phyloP scores from a whole-genome alignment of 2,797 vertebrate genomes.

The Crotalus adamanteus region DNA sequence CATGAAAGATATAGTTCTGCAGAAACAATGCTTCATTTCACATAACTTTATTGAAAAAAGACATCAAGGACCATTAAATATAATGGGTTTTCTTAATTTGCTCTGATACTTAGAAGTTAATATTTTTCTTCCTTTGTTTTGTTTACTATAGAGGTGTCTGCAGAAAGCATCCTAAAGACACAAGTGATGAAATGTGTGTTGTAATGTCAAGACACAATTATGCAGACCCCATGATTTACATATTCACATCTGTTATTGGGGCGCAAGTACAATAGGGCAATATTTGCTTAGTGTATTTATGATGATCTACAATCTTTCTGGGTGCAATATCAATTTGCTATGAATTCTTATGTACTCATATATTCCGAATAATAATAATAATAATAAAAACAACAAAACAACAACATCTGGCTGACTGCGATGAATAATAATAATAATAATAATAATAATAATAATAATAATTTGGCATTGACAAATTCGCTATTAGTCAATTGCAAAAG shows the following conservation, averaged over 20 bases:
- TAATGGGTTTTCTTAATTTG: constrained; percentile 29
- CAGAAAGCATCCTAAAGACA: not conserved
- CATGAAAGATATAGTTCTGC: constrained; percentile 6
- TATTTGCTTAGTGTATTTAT: not conserved
- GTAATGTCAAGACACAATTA: not conserved
- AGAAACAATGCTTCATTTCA: constrained; percentile 12
- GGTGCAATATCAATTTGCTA: not conserved
- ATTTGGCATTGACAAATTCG: too few species aligned
- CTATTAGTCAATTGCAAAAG: too few species aligned
- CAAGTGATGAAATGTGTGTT: not conserved
- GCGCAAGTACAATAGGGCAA: not conserved
- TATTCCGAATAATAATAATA: too few species aligned
- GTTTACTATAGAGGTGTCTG: constrained; percentile 5
- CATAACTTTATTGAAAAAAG: constrained; percentile 25
- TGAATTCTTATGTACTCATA: not conserved
- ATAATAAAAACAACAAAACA: too few species aligned
- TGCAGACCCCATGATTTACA: not conserved
- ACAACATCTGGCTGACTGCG: too few species aligned
- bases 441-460: too few species aligned
- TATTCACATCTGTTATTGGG: not conserved
- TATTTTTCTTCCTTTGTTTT: constrained; percentile 39
- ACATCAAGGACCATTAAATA: constrained; percentile 31
- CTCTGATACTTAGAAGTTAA: not conserved
- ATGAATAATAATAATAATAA: too few species aligned
- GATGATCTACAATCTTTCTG: not conserved